Base-by-base conservation (phyloP, 1,140 invertebrate genomes). In the Ladona fulva region DNA sequence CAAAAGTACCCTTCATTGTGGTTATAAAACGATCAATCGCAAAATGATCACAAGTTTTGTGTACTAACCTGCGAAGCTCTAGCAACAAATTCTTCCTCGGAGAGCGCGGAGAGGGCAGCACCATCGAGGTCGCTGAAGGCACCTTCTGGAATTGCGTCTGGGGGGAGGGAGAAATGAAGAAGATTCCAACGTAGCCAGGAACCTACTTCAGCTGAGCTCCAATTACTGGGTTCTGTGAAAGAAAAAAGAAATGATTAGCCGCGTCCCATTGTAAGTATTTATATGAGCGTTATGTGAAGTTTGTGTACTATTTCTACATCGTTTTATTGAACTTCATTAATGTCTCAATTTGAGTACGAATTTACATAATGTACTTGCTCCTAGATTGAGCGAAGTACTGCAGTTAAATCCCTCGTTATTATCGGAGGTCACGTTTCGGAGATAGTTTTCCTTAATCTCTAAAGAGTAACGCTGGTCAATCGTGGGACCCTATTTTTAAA, bases 111-210 rank as follows among this genome's bases (percentile, higher is more conserved):
- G 74, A 98, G 85, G 22, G 90, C 89, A 0, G 89, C 86, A 7
- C 96, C 95, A 80, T 94, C 90, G 84, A 95, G 89, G 80, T 92
- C 90, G 85, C 95, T 94, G 82, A 91, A 90, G 78, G 93, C 91
- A 24, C 52, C 52, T 66, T 66, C 52, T 19, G 52, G 52, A 66
- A 91, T 84, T 25, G 89, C 88, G 37, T 92, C 90, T 81, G 89
- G 87, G 0, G 90, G 89, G 79, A 94, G 85, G 81, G 91, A 89
- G 82, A 92, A 92, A 83, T 95, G 93, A 82, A 91, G 88, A 74
- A 92, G 88, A 76, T 93, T 95, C 91, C 92, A 96, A 82, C 92
- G 89, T 25, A 96, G 88, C 95, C 95, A 97, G 0, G 92, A 89
- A 74, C 92, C 91, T 7, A 96, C 95, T 82, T 97, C 92, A 59